Evolutionary conservation across 2,797 vertebrate species (phyloP).

Genomic region (Pseudocheirus occidentalis): DNA sequence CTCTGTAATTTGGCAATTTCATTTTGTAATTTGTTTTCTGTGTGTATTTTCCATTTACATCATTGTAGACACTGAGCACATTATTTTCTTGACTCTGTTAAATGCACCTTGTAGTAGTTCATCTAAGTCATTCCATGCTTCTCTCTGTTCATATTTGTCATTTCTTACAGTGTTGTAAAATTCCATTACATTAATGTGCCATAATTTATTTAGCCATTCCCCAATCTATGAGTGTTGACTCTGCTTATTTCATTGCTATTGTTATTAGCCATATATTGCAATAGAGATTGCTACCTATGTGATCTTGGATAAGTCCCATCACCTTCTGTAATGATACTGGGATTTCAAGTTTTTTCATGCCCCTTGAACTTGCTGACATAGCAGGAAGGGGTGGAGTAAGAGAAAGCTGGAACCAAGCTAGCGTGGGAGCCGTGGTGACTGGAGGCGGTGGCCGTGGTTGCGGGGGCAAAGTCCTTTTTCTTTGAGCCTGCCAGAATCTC

Average conservation of each 20-base stretch:
- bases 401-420: no score
- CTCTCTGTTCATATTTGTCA: background rate
- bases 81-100: background rate
- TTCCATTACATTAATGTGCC: background rate
- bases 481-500: no score
- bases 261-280: background rate
- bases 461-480: no score
- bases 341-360: no score
- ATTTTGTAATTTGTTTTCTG: background rate
- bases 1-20: background rate
- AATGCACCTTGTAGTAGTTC: background rate
- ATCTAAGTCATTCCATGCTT: background rate
- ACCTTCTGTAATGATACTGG: no score
- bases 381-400: no score
- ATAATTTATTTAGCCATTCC: background rate
- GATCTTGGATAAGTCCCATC: background rate
- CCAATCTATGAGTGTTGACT: background rate
- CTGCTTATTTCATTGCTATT: background rate
- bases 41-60: background rate
- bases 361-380: no score
- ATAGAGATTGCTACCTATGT: background rate
- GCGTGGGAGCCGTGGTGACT: no score
- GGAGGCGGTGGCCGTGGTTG: no score
- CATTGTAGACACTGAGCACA: background rate
- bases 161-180: no score